Evolutionary conservation across 2,113 vertebrate genomes (phyloP), one percentile per base, ranked within the genome.

Genomic region (Corythornis madagascariensis): DNA sequence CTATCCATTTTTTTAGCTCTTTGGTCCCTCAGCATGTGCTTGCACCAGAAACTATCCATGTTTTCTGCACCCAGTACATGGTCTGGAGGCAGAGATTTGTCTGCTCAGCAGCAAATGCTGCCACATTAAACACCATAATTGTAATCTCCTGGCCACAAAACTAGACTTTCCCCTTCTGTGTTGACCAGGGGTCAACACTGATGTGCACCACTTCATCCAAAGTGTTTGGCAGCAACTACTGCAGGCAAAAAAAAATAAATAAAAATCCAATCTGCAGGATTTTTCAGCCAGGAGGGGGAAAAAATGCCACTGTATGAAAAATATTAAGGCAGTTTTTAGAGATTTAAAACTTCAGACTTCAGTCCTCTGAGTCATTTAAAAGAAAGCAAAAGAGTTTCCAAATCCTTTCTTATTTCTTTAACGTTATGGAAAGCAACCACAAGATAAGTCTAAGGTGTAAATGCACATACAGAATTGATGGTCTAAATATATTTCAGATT

Each of bases 401-500:
- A 57, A 55, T 48, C 42, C 19, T 63, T 59, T 52, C 31, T 18
- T 56, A 24, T 64, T 22, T 24, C 25, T 42, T 38, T 29, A 26
- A 52, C 6, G 4, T 8, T 59, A 10, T 15, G 55, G 12, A 83
- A 73, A 81, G 6, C 35, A 60, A 16, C 1, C 11, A 25, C 3
- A 3, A 8, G 2, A 5, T 40, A 70, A 83, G 59, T 5, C 18
- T 15, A 52, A 38, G 1, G 0, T 1, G 0, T 0, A 7, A 4
- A 13, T 2, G 3, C 11, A 13, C 42, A 63, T 19, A 52, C 12
- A 6, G 38, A 38, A 2, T 0, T 56, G 13, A 9, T 21, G 28
- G 19, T 55, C 38, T 22, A 9, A 48, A 5, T 35, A 13, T 40
- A 45, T 83, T 52, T 56, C 24, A 28, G 33, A 24, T 21, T 4